Base-by-base conservation (phyloP, 2,888 invertebrate species). In the Incurvaria masculella region DNA sequence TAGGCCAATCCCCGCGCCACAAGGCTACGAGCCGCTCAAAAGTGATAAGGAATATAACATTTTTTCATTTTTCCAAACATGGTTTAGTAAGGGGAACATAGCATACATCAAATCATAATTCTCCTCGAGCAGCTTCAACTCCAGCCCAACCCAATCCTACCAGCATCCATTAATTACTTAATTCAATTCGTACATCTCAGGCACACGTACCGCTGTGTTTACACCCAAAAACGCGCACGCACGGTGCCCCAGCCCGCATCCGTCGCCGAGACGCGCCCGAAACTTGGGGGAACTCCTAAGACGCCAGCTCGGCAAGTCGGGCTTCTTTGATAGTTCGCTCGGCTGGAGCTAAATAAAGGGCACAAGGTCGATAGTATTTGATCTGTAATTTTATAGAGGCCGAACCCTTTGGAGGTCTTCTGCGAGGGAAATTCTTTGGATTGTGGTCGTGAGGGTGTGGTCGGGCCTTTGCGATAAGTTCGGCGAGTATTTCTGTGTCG, bases 261-360 rank as follows among this genome's bases (percentile, higher is more conserved):
- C 57, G 62, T 57, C 62, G 73, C 73, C 75, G 75, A 76, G 74
- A 74, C 65, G 11, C 16, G 71, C 61, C 64, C 64, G 66, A 73
- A 76, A 75, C 68, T 75, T 74, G 65, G 61, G 67, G 64, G 66
- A 21, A 18, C 19, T 74, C 73, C 72, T 68, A 74, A 76, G 76
- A 76, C 71, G 74, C 64, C 65, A 74, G 74, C 74, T 75, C 69
- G 72, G 33, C 63, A 73, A 75, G 76, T 64, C 69, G 70, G 73
- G 65, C 72, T 76, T 76, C 78, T 78, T 78, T 76, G 76, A 78
- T 78, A 78, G 75, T 74, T 64, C 75, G 76, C 76, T 72, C 67
- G 66, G 71, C 60, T 71, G 73, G 63, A 62, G 69, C 58, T 59
- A 71, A 69, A 76, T 75, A 76, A 75, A 74, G 75, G 71, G 66